A percentile compares a stretch with the other conserved stretches of the same genome.
phyloP scores from a whole-genome alignment of 37 sponge, comb jelly and placozoan species.

The Cliona cf. orientalis region DNA sequence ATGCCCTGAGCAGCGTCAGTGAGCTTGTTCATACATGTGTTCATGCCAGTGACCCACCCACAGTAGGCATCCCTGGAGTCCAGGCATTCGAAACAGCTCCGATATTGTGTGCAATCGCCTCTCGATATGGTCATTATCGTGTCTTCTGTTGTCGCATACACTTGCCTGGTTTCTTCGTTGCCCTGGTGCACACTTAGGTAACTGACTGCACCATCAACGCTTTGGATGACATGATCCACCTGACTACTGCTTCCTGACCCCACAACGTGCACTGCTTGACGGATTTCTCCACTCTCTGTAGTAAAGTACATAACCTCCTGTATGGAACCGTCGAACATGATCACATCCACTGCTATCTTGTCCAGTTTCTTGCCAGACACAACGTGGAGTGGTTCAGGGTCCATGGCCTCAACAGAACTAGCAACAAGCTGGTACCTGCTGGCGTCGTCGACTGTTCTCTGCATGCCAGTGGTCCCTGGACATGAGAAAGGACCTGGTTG shows the following conservation, averaged over 20 bases:
- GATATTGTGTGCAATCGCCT: slow-evolving; percentile 45
- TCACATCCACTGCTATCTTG: slow-evolving; percentile 38
- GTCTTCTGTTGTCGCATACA: slow-evolving; percentile 43
- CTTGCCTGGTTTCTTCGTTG: slow-evolving; percentile 2
- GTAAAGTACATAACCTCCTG: slow-evolving; percentile 45
- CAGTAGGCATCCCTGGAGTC: slow-evolving; percentile 71
- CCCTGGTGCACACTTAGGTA: slow-evolving; percentile 15
- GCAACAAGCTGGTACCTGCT: slow-evolving; percentile 16
- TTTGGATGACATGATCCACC: not conserved
- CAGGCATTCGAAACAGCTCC: slow-evolving; percentile 43
- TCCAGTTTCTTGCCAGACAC: slow-evolving; percentile 28
- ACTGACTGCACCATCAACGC: not conserved
- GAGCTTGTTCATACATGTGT: slow-evolving; percentile 32
- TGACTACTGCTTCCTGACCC: not conserved
- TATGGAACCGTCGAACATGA: not conserved
- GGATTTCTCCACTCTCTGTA: slow-evolving; percentile 29
- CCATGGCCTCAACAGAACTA: slow-evolving; percentile 3
- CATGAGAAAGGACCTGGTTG: slow-evolving; percentile 17
- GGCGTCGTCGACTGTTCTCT: slow-evolving; percentile 19
- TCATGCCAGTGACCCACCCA: slow-evolving; percentile 20
- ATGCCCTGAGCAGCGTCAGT: not conserved
- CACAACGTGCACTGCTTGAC: slow-evolving; percentile 1
- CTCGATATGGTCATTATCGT: slow-evolving; percentile 1
- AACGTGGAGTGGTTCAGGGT: slow-evolving; percentile 21
- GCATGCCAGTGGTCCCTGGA: slow-evolving; percentile 24